Conservation (phyloP, 2,113 vertebrate genomes). For the Setophaga kirtlandii region DNA sequence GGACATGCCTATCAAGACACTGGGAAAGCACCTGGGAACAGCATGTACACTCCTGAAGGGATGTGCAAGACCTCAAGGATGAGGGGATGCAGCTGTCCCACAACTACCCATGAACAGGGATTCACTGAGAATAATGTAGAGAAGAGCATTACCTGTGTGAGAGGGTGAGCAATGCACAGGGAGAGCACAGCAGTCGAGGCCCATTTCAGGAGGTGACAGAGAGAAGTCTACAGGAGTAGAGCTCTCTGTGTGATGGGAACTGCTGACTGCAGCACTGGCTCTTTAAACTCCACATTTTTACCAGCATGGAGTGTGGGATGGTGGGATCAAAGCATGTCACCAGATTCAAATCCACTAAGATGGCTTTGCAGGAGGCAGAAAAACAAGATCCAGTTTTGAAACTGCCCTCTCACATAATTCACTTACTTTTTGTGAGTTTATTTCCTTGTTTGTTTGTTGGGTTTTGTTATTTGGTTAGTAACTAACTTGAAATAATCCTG, state of each 20-base stretch:
- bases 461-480: neutral
- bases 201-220: neutral
- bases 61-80: neutral
- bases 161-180: neutral
- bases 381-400: neutral
- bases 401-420: neutral
- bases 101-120: neutral
- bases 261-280: neutral
- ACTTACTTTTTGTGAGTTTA: neutral
- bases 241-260: neutral
- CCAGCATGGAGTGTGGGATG: neutral
- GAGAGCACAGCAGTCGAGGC: neutral
- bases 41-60: neutral
- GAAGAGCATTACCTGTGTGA: neutral
- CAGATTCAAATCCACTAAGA: neutral
- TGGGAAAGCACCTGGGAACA: neutral
- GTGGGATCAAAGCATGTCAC: neutral
- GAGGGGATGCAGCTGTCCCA: neutral
- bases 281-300: neutral
- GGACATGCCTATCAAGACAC: neutral
- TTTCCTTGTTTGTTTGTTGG: neutral
- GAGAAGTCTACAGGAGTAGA: neutral
- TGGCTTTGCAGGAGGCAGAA: neutral
- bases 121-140: neutral
- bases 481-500: neutral